These are phyloP conservation scores for Melanotaenia trifasciata DNA, from an alignment of 2,797 vertebrate species.

Conservation along the genomic window DNA sequence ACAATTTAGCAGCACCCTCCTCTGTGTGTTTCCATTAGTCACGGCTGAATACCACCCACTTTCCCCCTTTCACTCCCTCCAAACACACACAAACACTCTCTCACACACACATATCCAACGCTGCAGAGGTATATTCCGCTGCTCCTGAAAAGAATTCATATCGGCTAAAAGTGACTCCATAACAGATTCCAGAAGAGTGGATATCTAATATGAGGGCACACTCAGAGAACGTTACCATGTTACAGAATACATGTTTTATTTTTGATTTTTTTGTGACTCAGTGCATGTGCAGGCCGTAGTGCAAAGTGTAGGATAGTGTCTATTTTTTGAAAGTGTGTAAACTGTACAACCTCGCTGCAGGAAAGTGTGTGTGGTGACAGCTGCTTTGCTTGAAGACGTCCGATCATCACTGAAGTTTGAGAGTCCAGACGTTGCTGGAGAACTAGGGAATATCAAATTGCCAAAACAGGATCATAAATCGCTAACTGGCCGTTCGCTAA, in stretches of 20 bases:
- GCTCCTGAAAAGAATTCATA: constrained; percentile 45
- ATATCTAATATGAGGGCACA: constrained; percentile 62
- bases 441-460: constrained; percentile 9
- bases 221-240: constrained; percentile 79
- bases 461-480: constrained; percentile 22
- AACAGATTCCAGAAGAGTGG: constrained; percentile 53
- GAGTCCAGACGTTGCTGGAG: constrained; percentile 13
- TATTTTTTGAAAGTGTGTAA: constrained; percentile 46
- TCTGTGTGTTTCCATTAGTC: constrained; percentile 93
- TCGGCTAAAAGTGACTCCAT: constrained; percentile 25
- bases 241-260: constrained; percentile 88
- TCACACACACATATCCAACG: constrained; percentile 27
- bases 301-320: constrained; percentile 65
- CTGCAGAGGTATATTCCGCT: constrained; percentile 41
- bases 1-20: constrained; percentile 89
- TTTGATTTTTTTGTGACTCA: constrained; percentile 79
- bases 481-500: constrained; percentile 26
- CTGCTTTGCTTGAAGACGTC: constrained; percentile 2
- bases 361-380: constrained; percentile 46
- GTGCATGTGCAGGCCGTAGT: constrained; percentile 80
- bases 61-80: constrained; percentile 72
- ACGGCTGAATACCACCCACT: constrained; percentile 89
- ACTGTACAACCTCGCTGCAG: constrained; percentile 52
- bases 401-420: constrained; percentile 1
- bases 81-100: constrained; percentile 58